Percentiles rank a stretch among this genome's conserved stretches.
Evolutionary conservation across 2,797 vertebrate genomes (phyloP).

Genomic region (Microchirus variegatus): DNA sequence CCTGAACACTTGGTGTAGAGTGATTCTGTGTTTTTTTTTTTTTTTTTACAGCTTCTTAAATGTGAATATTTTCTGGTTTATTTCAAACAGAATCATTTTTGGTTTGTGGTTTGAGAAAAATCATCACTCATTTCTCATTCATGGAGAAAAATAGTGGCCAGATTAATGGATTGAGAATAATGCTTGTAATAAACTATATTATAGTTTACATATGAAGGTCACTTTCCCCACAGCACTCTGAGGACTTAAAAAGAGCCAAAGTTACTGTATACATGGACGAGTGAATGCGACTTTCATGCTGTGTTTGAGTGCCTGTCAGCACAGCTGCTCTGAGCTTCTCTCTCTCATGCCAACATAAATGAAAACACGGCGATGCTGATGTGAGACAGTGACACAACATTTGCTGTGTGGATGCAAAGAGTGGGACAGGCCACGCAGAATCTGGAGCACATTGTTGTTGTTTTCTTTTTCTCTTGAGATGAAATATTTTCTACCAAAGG

Average conservation of each 20-base stretch:
- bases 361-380: constrained; percentile 54
- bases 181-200: too few relatives aligned
- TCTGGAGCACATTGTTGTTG: constrained; percentile 46
- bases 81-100: too few relatives aligned
- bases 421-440: constrained; percentile 29
- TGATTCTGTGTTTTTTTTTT: too few relatives aligned
- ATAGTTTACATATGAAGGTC: neutral
- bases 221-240: constrained; percentile 22
- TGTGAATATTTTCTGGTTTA: too few relatives aligned
- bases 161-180: too few relatives aligned
- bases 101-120: too few relatives aligned
- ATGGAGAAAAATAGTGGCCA: too few relatives aligned
- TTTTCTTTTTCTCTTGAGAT: constrained; percentile 29
- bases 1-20: too few relatives aligned
- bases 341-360: constrained; percentile 40
- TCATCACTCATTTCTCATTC: too few relatives aligned
- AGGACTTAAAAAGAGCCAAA: constrained; percentile 66
- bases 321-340: constrained; percentile 10
- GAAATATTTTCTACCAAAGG: constrained; percentile 80
- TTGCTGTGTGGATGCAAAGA: constrained; percentile 37
- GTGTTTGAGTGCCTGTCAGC: constrained; percentile 31
- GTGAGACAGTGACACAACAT: too few relatives aligned
- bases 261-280: constrained; percentile 67
- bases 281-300: constrained; percentile 65
- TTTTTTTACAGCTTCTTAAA: too few relatives aligned